Percentiles rank a stretch among this genome's conserved stretches.
phyloP scores from a whole-genome alignment of 2,797 vertebrate genomes.

The Bovichtus variegatus region DNA sequence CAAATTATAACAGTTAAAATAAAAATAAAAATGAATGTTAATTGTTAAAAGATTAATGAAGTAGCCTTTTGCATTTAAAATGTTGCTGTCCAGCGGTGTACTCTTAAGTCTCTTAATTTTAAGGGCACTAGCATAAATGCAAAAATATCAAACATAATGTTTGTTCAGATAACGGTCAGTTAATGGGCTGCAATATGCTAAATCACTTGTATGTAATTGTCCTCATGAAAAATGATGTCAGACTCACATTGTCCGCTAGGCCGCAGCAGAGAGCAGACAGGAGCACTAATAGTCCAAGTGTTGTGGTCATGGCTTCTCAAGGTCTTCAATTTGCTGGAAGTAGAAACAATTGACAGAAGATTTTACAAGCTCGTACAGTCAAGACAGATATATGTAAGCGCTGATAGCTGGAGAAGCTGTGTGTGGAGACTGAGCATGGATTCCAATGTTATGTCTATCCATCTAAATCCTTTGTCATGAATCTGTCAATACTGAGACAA shows the following conservation, averaged over 20 bases:
- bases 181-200: conserved; percentile 1
- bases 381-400: neutral
- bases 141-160: neutral
- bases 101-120: neutral
- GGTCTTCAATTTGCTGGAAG: conserved; percentile 54
- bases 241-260: conserved; percentile 79
- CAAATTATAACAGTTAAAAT: neutral
- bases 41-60: neutral
- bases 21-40: neutral
- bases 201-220: conserved; percentile 1
- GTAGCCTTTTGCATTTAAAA: conserved; percentile 5
- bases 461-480: conserved; percentile 15
- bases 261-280: conserved; percentile 76
- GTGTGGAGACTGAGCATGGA: neutral
- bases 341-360: neutral
- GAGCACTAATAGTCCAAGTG: conserved; percentile 53
- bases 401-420: neutral
- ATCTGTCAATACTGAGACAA: conserved; percentile 33
- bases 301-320: conserved; percentile 62
- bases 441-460: neutral
- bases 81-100: neutral
- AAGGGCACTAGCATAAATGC: neutral
- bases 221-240: neutral
- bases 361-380: neutral
- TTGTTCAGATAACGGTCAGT: neutral